Conservation (phyloP, 2,888 invertebrate species). For the Mythimna impura region DNA sequence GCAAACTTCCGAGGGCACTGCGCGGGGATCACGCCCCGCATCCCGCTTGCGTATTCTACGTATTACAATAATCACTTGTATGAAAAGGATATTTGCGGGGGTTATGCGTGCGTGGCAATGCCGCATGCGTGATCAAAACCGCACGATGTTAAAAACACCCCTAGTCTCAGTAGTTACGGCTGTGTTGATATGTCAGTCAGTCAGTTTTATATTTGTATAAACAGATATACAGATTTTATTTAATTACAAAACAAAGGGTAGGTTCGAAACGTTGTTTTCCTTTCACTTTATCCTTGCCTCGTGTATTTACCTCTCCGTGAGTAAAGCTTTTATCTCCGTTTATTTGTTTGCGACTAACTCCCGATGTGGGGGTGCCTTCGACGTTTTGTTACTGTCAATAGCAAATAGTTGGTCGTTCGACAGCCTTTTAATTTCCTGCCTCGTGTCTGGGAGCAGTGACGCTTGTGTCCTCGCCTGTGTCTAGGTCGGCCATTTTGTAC, state of each 20-base stretch:
- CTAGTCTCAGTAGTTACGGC: no score
- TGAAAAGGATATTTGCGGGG: no score
- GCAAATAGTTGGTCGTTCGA: constrained; percentile 40
- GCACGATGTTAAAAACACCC: no score
- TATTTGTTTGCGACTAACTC: constrained; percentile 16
- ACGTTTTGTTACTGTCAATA: constrained; percentile 45
- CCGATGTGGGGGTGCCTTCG: background rate
- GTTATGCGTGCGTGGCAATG: no score
- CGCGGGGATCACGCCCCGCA: no score
- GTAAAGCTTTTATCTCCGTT: constrained; percentile 39
- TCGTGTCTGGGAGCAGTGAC: constrained; percentile 12
- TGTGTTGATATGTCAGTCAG: no score
- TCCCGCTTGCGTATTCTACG: no score
- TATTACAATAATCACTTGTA: no score
- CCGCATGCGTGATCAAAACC: no score
- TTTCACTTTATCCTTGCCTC: constrained; percentile 3
- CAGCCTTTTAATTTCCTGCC: constrained; percentile 56
- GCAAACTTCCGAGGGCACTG: no score
- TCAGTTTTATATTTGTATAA: no score
- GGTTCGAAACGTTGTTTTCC: background rate
- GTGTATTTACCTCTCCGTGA: constrained; percentile 12
- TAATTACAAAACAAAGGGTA: background rate
- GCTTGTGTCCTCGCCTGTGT: constrained; percentile 17
- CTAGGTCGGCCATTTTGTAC: constrained; percentile 32
- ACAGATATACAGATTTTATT: background rate